Base-by-base conservation (phyloP, 2,113 vertebrate species). In the Probosciger aterrimus region DNA sequence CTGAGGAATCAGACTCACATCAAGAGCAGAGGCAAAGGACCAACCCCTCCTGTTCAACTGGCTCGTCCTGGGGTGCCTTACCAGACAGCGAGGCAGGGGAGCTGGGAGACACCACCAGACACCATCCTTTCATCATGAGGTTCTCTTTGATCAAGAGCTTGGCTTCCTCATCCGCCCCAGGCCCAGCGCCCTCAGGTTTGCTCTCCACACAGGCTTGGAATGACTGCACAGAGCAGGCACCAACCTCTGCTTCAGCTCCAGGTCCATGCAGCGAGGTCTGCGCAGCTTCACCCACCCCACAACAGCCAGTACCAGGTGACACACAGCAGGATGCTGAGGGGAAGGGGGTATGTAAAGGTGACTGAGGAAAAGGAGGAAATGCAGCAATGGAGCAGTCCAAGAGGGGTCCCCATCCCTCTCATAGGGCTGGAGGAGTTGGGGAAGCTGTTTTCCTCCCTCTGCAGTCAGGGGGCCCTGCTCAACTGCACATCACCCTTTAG, bases 211-310 rank as follows among this genome's bases (percentile, higher is more conserved):
- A 5, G 79, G 27, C 27, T 43, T 9, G 55, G 82, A 47, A 41
- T 0, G 44, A 5, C 65, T 4, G 14, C 0, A 7, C 17, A 3
- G 65, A 49, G 81, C 91, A 55, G 76, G 47, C 47, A 14, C 14
- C 0, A 2, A n/a, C 1, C 0, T 7, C 39, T 2, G 3, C 2
- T 37, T 3, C 18, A 25, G 64, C 23, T 43, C 62, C 67, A 68
- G 46, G 28, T 0, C 16, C 14, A 17, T 0, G 5, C 4, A 1
- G 35, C 2, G 49, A 68, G 67, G 57, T 25, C 15, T 30, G 64
- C 15, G 30, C 43, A 15, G 9, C 77, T 43, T 62, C 80, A 50
- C 11, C 63, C 39, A 5, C 2, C 44, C 70, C 44, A 9, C 43
- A 10, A 62, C 73, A 25, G 78, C 28, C 83, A 78, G 46, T 3